A percentile compares a stretch with the other conserved stretches of the same genome.
Evolutionary conservation across 2,888 invertebrate species (phyloP).

Genomic region (Leptinotarsa haldemani): DNA sequence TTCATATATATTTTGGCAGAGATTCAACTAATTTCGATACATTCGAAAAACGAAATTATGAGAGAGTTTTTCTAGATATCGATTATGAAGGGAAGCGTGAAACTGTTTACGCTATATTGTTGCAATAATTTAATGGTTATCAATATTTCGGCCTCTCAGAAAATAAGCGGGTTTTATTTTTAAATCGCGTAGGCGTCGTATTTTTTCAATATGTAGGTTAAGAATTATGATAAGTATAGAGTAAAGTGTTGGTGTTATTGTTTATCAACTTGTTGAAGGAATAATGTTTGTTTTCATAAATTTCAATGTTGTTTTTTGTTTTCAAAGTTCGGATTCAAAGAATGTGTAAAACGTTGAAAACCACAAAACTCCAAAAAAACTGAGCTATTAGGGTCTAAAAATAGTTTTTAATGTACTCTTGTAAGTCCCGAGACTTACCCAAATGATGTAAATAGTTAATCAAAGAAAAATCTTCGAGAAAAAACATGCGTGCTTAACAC

Average conservation of each 20-base stretch:
- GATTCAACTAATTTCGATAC: conserved; percentile 10
- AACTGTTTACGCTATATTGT: not conserved
- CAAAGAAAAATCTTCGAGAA: no score
- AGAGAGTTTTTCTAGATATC: not conserved
- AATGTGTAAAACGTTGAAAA: no score
- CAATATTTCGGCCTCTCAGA: not conserved
- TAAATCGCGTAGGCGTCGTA: conserved; percentile 5
- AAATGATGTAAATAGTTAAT: no score
- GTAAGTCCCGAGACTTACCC: no score
- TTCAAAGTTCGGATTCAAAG: no score
- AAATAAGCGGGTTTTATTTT: not conserved
- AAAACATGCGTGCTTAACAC: no score
- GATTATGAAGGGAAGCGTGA: conserved; percentile 1
- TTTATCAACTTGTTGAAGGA: not conserved
- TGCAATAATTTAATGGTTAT: conserved; percentile 5
- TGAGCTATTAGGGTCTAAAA: no score
- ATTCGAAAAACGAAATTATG: not conserved
- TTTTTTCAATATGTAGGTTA: conserved; percentile 21
- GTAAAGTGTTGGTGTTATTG: conserved; percentile 2
- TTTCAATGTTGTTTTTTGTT: not conserved
- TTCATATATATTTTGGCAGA: conserved; percentile 8
- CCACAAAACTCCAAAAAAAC: no score
- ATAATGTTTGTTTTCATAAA: not conserved
- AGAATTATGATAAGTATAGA: conserved; percentile 19
- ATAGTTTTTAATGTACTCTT: no score